Evolutionary conservation across 2,797 vertebrate species (phyloP), one percentile per base, ranked within the genome.

Genomic region (Linurgus olivaceus): DNA sequence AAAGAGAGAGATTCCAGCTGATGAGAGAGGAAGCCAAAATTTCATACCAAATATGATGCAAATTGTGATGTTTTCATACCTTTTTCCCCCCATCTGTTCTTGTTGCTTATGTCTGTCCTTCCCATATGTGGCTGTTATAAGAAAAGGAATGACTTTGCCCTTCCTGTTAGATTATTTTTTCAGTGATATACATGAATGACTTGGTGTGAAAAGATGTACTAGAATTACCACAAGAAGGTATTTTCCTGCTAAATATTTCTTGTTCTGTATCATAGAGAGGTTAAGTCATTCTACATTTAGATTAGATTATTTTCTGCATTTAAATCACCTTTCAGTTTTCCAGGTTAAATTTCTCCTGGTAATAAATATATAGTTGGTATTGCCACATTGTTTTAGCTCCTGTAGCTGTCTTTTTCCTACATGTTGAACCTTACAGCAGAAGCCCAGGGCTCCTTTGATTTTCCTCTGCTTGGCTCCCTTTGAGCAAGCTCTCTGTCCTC

Each of bases 111-210:
- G 15, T 70, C 33, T 77, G 7, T 61, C 21, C 33, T 87, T 87
- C 28, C 14, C 28, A n/a, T 23, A 18, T 6, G 14, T 48, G 20
- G 4, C n/a, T 84, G 17, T 20, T 62, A 35, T 23, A 70, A 90
- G 21, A 72, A 62, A 52, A 83, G 10, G 40, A 78, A n/a, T 19
- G 51, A 47, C 29, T 48, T 71, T 17, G 52, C 23, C 5, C 2
- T 19, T 83, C 12, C 29, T 63, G 4, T 47, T 54, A 37, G 23
- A 40, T 65, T 51, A 23, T 45, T 78, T 17, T 61, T 88, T 74
- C 28, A 47, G 18, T 37, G 21, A 21, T 52, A 47, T 11, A 21
- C 7, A 29, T 0, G 1, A 54, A 50, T 0, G 3, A 38, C 33
- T 26, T 31, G 9, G 7, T 81, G 24, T 68, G 20, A 55, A 59